Evolutionary conservation across 2,888 invertebrate genomes (phyloP).

Genomic region (Chrysopilus asiliformis): DNA sequence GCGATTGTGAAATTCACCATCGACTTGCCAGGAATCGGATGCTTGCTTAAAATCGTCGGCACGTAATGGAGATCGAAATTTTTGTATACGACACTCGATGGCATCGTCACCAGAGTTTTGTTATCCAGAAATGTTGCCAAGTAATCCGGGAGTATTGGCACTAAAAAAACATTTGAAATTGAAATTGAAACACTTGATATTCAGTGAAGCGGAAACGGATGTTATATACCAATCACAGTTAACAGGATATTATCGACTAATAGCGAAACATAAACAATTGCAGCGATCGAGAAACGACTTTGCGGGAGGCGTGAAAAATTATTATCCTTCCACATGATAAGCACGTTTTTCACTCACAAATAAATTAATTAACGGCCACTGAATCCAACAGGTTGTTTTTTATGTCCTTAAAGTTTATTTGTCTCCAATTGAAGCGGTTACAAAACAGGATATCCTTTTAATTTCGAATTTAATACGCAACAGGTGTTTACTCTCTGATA

Average conservation of each 20-base stretch:
- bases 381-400: too few relatives aligned
- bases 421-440: too few relatives aligned
- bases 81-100: conserved; percentile 27
- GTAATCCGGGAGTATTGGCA: conserved; percentile 69
- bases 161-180: conserved; percentile 37
- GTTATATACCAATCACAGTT: conserved; percentile 66
- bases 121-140: conserved; percentile 44
- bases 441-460: too few relatives aligned
- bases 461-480: too few relatives aligned
- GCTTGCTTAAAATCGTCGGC: conserved; percentile 29
- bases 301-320: conserved; percentile 6
- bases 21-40: conserved; percentile 34
- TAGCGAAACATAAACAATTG: conserved; percentile 58
- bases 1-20: conserved; percentile 28
- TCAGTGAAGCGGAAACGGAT: background rate
- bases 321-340: too few relatives aligned
- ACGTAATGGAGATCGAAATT: conserved; percentile 22
- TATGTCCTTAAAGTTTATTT: too few relatives aligned
- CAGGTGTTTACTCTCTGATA: conserved; percentile 26
- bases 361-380: too few relatives aligned
- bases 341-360: too few relatives aligned
- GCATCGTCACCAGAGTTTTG: conserved; percentile 25
- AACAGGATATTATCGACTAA: conserved; percentile 75
- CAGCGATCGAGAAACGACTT: conserved; percentile 33
- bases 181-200: background rate